Base-by-base conservation (phyloP, 1,140 invertebrate genomes). In the Zelostemma sp. region DNA sequence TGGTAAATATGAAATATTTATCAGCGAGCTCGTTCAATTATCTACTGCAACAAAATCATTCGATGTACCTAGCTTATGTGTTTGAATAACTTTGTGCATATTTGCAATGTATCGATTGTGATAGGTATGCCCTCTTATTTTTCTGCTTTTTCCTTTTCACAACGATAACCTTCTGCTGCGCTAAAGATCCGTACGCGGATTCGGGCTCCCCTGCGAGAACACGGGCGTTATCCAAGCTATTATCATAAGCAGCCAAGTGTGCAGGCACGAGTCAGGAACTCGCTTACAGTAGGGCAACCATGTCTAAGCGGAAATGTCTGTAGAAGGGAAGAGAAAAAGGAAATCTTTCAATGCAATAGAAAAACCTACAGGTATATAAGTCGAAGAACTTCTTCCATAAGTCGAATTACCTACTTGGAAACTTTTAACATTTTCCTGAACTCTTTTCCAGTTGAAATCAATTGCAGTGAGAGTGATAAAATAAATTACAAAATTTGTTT, bases 161-260 rank as follows among this genome's bases (percentile, higher is more conserved):
- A n/a, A n/a, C n/a, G n/a, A n/a, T n/a, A n/a, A n/a, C n/a, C n/a
- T n/a, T n/a, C n/a, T n/a, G n/a, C n/a, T n/a, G 67, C 47, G 57
- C 60, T 57, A 65, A 70, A 70, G 61, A 64, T 64, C 61, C 50
- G 46, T 60, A 64, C 56, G 60, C 53, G 54, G 61, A 65, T 70
- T 65, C 58, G 46, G 64, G 56, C 64, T 64, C 61, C 60, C 63
- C 46, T 50, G 51, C 54, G 75, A 68, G 68, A 70, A 67, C 70
- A 54, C 61, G 38, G 56, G 61, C 56, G 62, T 77, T 72, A 80
- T 77, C 73, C 61, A 51, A 56, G 58, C 70, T 71, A 80, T 81
- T 74, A 80, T 80, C 77, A 74, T 69, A 74, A 45, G 66, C 77
- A 79, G 69, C 76, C 73, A 68, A 76, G 74, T 76, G 77, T 74